phyloP scores from a whole-genome alignment of 1,140 invertebrate species.

The Drosophila sturtevanti region DNA sequence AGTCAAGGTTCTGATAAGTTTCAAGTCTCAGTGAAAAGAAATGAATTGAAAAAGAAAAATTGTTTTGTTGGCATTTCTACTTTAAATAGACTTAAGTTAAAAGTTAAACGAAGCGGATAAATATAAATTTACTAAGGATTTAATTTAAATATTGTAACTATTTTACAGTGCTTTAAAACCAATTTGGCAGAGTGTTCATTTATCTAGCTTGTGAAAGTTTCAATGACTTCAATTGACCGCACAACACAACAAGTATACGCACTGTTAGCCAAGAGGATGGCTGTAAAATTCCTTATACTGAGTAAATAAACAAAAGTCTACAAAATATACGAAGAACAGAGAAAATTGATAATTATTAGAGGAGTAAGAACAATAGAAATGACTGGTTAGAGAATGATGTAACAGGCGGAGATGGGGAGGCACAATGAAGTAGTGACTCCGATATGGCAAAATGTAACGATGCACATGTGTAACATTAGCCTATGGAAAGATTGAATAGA shows the following conservation, averaged over 20 bases:
- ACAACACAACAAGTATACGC: conserved; percentile 70
- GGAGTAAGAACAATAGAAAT: conserved; percentile 16
- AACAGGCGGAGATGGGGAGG: background rate
- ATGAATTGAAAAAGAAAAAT: background rate
- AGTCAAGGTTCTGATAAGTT: conserved; percentile 19
- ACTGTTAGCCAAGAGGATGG: conserved; percentile 70
- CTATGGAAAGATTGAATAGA: conserved; percentile 78
- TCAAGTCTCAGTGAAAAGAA: background rate
- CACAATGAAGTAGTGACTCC: background rate
- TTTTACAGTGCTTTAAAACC: background rate
- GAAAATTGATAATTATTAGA: conserved; percentile 80
- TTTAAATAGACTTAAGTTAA: too few relatives aligned
- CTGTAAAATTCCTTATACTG: conserved; percentile 69
- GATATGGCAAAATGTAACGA: conserved; percentile 61
- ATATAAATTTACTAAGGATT: too few relatives aligned
- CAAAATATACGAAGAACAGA: conserved; percentile 44
- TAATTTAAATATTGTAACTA: background rate
- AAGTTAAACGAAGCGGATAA: too few relatives aligned
- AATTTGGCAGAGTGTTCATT: background rate
- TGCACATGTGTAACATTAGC: conserved; percentile 79
- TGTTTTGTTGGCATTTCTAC: too few relatives aligned
- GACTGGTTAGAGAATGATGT: too few relatives aligned
- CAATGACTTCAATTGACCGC: conserved; percentile 30
- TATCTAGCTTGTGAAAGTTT: background rate
- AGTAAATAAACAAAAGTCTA: conserved; percentile 72